Conservation (phyloP, 2,888 invertebrate genomes). For the Mantis religiosa region DNA sequence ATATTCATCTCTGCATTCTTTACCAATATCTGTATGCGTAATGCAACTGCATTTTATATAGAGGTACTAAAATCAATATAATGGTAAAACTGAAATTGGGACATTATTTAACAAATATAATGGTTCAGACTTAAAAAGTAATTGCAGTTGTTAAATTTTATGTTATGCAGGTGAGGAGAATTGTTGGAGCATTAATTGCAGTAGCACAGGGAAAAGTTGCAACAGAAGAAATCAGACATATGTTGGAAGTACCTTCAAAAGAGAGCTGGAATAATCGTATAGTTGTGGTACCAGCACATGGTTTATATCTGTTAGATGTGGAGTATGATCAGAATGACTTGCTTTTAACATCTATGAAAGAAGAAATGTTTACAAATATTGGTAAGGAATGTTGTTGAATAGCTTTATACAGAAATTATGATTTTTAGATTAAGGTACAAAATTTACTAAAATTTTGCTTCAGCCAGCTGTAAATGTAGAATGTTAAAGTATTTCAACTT, state of each 20-base stretch:
- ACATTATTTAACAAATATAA: too few species aligned
- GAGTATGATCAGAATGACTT: conserved; percentile 63
- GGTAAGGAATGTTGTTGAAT: not conserved
- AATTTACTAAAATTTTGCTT: too few species aligned
- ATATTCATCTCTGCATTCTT: too few species aligned
- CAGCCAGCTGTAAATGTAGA: too few species aligned
- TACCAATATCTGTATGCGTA: too few species aligned
- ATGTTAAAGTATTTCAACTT: too few species aligned
- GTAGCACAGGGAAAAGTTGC: conserved; percentile 59
- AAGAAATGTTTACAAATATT: not conserved
- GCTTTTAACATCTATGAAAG: conserved; percentile 32
- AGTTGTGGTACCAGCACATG: conserved; percentile 57
- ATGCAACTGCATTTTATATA: too few species aligned
- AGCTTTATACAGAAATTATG: too few species aligned
- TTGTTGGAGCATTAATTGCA: conserved; percentile 62
- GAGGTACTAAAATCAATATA: too few species aligned
- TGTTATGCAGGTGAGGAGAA: conserved; percentile 66
- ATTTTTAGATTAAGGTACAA: too few species aligned
- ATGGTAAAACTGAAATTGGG: too few species aligned
- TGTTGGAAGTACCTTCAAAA: conserved; percentile 74
- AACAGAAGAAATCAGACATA: conserved; percentile 61
- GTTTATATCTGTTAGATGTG: conserved; percentile 69
- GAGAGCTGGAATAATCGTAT: conserved; percentile 57
- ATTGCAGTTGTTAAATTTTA: not conserved
- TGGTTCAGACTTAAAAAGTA: not conserved